Base-by-base conservation (phyloP, 2,797 vertebrate genomes). In the Melanotaenia parkinsoni region DNA sequence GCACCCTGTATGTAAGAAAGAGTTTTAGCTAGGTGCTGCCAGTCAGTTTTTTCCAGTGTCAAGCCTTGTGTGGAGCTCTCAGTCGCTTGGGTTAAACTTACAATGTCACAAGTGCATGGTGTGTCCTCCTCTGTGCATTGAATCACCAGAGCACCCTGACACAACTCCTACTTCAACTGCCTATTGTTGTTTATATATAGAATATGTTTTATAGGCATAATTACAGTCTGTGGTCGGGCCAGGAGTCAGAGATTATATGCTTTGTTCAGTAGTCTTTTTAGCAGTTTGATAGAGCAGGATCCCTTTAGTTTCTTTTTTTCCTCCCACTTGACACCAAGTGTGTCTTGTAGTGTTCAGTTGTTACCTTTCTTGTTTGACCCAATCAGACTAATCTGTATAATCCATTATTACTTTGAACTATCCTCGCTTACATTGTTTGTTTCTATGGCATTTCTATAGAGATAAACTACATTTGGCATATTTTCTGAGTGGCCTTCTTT, bases 111-210 rank as follows among this genome's bases (percentile, higher is more conserved):
- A 68, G 74, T 24, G 13, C 74, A 73, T 28, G 71, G 84, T 76
- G 59, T 76, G 85, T 86, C 74, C 85, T 90, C 58, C 69, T 70
- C 70, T 67, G 68, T 12, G 1, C 72, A 67, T 78, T 83, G 88
- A 89, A 67, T 88, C 89, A 90, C 83, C 77, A 82, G 77, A 83
- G 72, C 77, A 75, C 81, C 76, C 87, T 83, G 86, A 87, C 81
- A 87, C 75, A 86, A 88, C 89, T 89, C 84, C 85, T 84, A 87
- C 83, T 91, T 90, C 81, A 88, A 84, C 77, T 81, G 85, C 79
- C 87, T 83, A 90, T 91, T 93, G 90, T 91, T 91, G 84, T 89
- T 87, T 91, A 91, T 91, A 91, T 90, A 88, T 92, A 91, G 90
- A 91, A 82, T 78, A 82, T 86, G 82, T 90, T 89, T 90, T 89